Conservation (phyloP, 2,113 vertebrate species). For the Mormyrus lacerda region DNA sequence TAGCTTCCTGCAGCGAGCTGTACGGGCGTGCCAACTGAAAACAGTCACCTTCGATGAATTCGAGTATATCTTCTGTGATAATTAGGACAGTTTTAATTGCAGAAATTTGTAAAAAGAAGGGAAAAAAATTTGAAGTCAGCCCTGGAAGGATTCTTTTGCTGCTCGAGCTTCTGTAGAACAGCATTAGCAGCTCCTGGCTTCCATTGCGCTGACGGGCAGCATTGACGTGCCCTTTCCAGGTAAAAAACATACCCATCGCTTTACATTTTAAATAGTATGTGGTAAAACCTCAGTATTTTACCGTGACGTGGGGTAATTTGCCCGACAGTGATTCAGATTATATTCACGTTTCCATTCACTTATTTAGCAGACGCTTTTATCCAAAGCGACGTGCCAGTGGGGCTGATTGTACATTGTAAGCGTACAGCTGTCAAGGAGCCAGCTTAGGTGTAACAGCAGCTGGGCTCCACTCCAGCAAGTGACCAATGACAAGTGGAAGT, state of each 20-base stretch:
- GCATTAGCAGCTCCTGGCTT: background rate
- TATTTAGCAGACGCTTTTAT: background rate
- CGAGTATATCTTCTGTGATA: slow-evolving; percentile 27
- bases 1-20: background rate
- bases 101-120: slow-evolving; percentile 27
- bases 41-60: slow-evolving; percentile 13
- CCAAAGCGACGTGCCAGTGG: background rate
- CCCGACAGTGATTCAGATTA: background rate
- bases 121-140: slow-evolving; percentile 18
- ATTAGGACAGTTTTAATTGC: slow-evolving; percentile 41
- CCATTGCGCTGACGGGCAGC: background rate
- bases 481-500: background rate
- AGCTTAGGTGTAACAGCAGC: background rate
- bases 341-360: background rate
- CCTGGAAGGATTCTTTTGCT: slow-evolving; percentile 7
- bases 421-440: background rate
- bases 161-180: background rate
- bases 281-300: background rate
- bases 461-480: background rate
- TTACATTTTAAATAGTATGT: background rate
- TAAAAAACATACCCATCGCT: background rate
- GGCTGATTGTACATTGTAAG: background rate
- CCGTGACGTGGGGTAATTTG: background rate
- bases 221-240: background rate
- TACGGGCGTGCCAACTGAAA: background rate